phyloP scores from a whole-genome alignment of 2,113 vertebrate genomes.

The Daboia siamensis region DNA sequence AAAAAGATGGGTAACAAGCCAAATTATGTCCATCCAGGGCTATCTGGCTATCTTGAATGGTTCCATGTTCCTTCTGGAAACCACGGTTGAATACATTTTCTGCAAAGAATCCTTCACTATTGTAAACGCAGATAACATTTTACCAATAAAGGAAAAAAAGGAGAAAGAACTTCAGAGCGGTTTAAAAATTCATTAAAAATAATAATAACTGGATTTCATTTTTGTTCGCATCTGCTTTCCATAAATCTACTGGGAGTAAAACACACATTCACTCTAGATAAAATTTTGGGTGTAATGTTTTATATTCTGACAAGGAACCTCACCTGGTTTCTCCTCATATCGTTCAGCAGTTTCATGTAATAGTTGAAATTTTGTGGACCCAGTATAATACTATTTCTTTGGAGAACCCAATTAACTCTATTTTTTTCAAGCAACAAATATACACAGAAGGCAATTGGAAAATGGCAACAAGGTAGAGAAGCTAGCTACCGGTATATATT shows the following conservation, averaged over 20 bases:
- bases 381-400: not conserved
- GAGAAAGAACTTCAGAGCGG: too few relatives aligned
- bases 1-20: not conserved
- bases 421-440: not conserved
- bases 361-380: not conserved
- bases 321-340: not conserved
- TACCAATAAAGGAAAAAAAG: not conserved
- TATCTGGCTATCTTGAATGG: not conserved
- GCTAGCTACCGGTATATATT: too few relatives aligned
- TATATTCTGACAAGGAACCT: not conserved
- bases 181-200: not conserved
- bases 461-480: too few relatives aligned
- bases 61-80: not conserved
- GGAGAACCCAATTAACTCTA: too few relatives aligned
- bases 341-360: not conserved
- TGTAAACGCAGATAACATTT: not conserved
- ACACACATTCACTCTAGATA: not conserved
- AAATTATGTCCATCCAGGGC: not conserved
- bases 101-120: too few relatives aligned
- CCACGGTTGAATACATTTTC: not conserved
- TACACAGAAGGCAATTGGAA: not conserved
- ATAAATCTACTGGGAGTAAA: not conserved
- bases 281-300: not conserved
- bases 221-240: not conserved
- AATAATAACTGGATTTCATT: not conserved